These are phyloP conservation scores for Pectinophora gossypiella DNA, from an alignment of 1,140 invertebrate species.

Conservation along the genomic window DNA sequence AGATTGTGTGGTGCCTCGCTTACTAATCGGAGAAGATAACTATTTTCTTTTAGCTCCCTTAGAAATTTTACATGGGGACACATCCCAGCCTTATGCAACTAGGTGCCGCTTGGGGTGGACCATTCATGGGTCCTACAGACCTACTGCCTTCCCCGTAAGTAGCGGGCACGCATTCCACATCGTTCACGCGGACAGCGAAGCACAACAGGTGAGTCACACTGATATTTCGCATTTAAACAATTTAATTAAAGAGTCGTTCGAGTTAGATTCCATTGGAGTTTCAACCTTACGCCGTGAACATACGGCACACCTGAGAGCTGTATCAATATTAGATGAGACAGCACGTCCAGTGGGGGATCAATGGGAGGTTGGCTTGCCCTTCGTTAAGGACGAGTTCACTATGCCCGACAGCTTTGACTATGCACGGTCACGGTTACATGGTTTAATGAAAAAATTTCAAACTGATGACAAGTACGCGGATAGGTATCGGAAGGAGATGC, in stretches of 20 bases:
- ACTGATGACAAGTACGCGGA: neutral
- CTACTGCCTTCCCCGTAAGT: neutral
- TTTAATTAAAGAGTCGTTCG: conserved; percentile 11
- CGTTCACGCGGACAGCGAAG: neutral
- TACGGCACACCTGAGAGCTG: neutral
- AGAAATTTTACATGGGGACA: neutral
- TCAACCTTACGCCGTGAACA: conserved; percentile 2
- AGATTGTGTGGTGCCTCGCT: neutral
- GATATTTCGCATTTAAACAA: conserved; percentile 2
- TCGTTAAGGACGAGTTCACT: neutral
- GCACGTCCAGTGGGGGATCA: neutral
- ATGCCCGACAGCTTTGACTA: neutral
- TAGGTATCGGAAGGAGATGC: neutral
- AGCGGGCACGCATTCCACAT: neutral
- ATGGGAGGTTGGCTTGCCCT: neutral
- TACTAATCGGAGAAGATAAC: neutral
- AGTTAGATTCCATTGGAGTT: conserved; percentile 20
- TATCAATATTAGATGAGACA: neutral
- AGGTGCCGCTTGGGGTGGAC: neutral
- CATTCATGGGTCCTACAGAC: neutral
- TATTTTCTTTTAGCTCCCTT: neutral
- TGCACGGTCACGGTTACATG: neutral
- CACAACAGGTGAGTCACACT: too few relatives aligned
- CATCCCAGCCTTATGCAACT: neutral
- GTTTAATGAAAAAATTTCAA: neutral